phyloP scores from a whole-genome alignment of 2,888 invertebrate genomes.

The Rotaria socialis region DNA sequence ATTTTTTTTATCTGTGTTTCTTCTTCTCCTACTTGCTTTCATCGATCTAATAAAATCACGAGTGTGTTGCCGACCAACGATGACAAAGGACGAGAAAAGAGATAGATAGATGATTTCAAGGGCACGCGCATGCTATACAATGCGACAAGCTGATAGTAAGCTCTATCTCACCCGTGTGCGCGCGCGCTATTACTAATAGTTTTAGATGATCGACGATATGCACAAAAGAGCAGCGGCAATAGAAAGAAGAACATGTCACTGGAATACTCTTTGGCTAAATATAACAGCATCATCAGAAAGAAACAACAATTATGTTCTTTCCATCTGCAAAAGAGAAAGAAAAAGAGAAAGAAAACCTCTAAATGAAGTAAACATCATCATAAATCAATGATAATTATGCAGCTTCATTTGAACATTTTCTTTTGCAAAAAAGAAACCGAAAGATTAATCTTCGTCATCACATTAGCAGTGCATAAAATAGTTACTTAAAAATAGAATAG shows the following conservation, averaged over 20 bases:
- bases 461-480: not conserved
- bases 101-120: constrained; percentile 5
- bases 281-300: constrained; percentile 12
- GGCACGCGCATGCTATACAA: not conserved
- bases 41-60: constrained; percentile 17
- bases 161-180: not conserved
- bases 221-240: not conserved
- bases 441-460: not conserved
- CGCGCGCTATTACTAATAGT: constrained; percentile 11
- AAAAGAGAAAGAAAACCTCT: not conserved
- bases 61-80: constrained; percentile 20
- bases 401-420: not conserved
- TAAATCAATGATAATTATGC: constrained; percentile 11
- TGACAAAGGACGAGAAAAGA: constrained; percentile 17
- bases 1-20: not conserved
- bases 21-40: not conserved
- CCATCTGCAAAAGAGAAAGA: not conserved
- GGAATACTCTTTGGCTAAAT: not conserved
- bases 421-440: not conserved
- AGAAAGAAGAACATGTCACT: not conserved
- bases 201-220: constrained; percentile 27
- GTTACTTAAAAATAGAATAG: constrained; percentile 14
- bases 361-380: not conserved
- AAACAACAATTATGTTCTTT: not conserved
- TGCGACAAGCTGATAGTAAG: not conserved